Base-by-base conservation (phyloP, 2,797 vertebrate genomes). In the Cyclura pinguis region DNA sequence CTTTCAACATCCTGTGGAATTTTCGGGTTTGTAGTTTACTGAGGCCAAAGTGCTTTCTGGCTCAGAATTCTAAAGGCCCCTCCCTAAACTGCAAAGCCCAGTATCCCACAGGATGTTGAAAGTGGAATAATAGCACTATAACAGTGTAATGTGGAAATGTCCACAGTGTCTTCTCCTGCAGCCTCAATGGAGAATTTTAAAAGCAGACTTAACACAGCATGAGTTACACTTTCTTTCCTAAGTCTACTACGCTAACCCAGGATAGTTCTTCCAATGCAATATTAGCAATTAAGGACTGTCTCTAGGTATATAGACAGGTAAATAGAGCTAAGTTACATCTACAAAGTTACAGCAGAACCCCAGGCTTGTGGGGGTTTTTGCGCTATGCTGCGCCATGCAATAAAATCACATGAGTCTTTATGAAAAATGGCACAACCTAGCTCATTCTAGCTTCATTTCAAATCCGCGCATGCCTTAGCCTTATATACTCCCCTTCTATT, bases 401-500 rank as follows among this genome's bases (percentile, higher is more conserved):
- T 88, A 67, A 69, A 80, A 13, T 62, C 82, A 24, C 7, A 32
- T 22, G 9, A 73, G 22, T 52, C 10, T 64, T 14, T 47, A 35
- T 67, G 62, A 80, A 89, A 77, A 77, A 84, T 84, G 52, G 35
- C 52, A 24, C 52, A 42, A 42, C 32, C 50, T 50, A 88, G 20
- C 57, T 77, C 74, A 81, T 80, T 89, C 47, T 20, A 52, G 84
- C 59, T 73, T 62, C 12, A 50, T 88, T 88, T 88, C 62, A 76
- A 77, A 59, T 62, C 57, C 82, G 69, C 62, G 13, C 67, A 73
- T 82, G 69, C 55, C 55, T 73, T 72, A 62, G 55, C 35, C 22
- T 64, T n/a, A 57, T 72, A 80, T 18, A 76, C 57, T 59, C 8
- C n/a, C 9, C 42, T 78, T 89, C 47, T 74, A 81, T 73, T 90